Evolutionary conservation across 1,140 invertebrate species (phyloP).

Genomic region (Lamellibrachia luymesi): DNA sequence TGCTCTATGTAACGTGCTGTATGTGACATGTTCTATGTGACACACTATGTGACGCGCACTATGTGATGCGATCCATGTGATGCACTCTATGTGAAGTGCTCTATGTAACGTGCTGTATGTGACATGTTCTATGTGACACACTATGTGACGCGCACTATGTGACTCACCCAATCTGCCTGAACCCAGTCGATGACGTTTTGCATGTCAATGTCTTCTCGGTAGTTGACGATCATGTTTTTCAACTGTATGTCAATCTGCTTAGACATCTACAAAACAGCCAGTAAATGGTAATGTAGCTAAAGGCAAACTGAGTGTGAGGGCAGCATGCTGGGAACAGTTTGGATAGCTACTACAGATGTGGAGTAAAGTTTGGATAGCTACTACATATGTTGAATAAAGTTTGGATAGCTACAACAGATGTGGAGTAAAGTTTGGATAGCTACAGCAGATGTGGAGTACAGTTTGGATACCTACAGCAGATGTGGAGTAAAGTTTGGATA

Average conservation of each 20-base stretch:
- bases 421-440: no score
- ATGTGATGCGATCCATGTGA: no score
- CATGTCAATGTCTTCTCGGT: constrained; percentile 94
- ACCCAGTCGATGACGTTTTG: constrained; percentile 99
- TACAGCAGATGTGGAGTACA: no score
- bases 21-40: background rate
- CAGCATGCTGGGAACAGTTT: no score
- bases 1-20: background rate
- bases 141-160: background rate
- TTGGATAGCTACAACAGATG: no score
- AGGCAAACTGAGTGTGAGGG: no score
- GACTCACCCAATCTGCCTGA: constrained; percentile 89
- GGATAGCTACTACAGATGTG: no score
- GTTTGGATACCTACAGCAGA: no score
- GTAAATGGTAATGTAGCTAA: background rate
- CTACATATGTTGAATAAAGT: no score
- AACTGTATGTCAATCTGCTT: constrained; percentile 86
- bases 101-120: background rate
- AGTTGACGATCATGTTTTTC: constrained; percentile 91
- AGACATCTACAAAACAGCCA: constrained; percentile 69
- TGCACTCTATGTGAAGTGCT: no score
- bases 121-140: background rate
- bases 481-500: no score
- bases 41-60: background rate
- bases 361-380: no score